Percentiles rank a stretch among this genome's conserved stretches.
phyloP scores from a whole-genome alignment of 2,888 invertebrate species.

The Cryptocheilus praepositus region DNA sequence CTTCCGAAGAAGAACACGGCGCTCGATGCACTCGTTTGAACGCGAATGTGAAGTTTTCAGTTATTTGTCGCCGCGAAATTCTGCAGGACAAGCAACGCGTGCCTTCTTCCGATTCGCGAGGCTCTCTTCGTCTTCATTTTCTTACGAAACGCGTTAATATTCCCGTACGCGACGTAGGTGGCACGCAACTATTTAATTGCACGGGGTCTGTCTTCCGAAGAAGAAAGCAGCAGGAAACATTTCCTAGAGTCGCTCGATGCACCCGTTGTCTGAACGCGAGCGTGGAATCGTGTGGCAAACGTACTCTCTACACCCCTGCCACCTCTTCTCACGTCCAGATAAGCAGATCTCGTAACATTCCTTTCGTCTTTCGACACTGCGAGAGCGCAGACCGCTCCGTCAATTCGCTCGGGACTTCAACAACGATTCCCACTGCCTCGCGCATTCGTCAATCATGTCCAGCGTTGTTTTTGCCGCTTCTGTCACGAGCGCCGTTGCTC shows the following conservation, averaged over 20 bases:
- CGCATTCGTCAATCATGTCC: conserved; percentile 56
- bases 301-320: conserved; percentile 29
- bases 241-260: no score
- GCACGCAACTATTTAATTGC: no score
- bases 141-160: conserved; percentile 4
- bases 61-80: background rate
- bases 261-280: no score
- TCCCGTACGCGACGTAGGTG: background rate
- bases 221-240: no score
- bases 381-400: conserved; percentile 21
- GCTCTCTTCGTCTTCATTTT: no score
- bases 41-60: conserved; percentile 40
- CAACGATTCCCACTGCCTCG: background rate
- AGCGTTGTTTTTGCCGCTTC: conserved; percentile 33
- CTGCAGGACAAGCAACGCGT: background rate
- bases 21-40: background rate
- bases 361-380: conserved; percentile 61
- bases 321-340: conserved; percentile 29
- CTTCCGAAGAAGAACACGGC: background rate
- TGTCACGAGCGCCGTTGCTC: no score
- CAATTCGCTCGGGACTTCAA: background rate
- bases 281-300: background rate
- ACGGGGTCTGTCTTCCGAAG: no score
- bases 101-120: no score
- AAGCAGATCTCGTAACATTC: conserved; percentile 62